Conservation (phyloP, 2,113 vertebrate genomes). For the Labrus mixtus region DNA sequence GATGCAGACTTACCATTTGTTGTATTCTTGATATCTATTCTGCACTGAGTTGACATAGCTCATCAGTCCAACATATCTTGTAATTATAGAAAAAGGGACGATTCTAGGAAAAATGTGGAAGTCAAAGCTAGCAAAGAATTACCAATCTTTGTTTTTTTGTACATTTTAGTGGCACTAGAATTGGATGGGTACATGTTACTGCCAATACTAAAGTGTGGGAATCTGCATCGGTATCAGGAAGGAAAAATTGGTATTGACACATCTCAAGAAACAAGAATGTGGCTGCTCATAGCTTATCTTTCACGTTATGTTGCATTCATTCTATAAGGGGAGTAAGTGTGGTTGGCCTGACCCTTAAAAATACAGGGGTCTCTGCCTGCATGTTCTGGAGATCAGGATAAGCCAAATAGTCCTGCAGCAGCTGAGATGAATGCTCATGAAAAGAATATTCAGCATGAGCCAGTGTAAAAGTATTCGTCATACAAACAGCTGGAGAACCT, state of each 20-base stretch:
- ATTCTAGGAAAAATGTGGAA: too few species aligned
- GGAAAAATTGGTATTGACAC: background rate
- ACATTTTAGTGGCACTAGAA: background rate
- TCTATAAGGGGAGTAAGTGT: background rate
- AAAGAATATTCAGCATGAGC: slow-evolving; percentile 71
- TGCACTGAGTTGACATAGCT: background rate
- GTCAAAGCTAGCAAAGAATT: too few species aligned
- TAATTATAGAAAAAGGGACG: too few species aligned
- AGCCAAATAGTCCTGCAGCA: slow-evolving; percentile 45
- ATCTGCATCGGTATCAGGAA: background rate
- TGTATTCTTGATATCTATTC: slow-evolving; percentile 5
- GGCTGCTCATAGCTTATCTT: background rate
- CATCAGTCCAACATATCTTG: too few species aligned
- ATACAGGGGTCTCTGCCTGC: slow-evolving; percentile 16
- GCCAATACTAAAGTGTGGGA: background rate
- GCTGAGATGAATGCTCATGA: slow-evolving; percentile 62
- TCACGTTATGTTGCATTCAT: background rate
- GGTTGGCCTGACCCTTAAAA: slow-evolving; percentile 9
- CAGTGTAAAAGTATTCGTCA: slow-evolving; percentile 72
- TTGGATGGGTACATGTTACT: background rate
- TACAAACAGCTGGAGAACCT: slow-evolving; percentile 79
- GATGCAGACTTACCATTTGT: background rate
- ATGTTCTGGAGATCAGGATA: slow-evolving; percentile 58
- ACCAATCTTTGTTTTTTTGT: background rate
- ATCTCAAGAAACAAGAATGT: background rate